Conservation (phyloP, 1,140 invertebrate species). For the Eubasilissa regina region DNA sequence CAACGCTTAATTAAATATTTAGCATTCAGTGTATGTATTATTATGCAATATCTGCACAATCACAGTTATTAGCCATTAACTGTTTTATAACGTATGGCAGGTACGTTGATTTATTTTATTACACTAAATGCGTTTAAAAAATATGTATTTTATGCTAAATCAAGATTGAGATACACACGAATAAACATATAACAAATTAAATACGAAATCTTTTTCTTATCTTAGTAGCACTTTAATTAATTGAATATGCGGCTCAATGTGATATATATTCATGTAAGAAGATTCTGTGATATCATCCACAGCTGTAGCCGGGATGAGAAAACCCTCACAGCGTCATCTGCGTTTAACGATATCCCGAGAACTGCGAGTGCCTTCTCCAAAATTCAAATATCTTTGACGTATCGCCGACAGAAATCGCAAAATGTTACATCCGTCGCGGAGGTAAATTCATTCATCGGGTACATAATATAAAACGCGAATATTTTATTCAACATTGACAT, state of each 20-base stretch:
- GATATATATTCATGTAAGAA: conserved; percentile 5
- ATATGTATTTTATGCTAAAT: too few species aligned
- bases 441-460: background rate
- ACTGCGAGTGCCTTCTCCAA: conserved; percentile 11
- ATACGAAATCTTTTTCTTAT: too few species aligned
- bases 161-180: too few species aligned
- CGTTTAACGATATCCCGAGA: conserved; percentile 38
- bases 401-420: conserved; percentile 31
- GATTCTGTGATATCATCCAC: background rate
- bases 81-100: too few species aligned
- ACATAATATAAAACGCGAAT: background rate
- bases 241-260: too few species aligned
- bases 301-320: too few species aligned
- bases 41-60: too few species aligned
- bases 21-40: background rate
- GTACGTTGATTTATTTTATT: too few species aligned
- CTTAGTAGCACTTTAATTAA: too few species aligned
- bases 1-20: conserved; percentile 1
- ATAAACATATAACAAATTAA: too few species aligned
- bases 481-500: conserved; percentile 15
- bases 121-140: too few species aligned
- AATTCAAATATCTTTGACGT: conserved; percentile 43
- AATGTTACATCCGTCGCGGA: conserved; percentile 29
- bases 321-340: conserved; percentile 34
- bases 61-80: too few species aligned